Evolutionary conservation across 2,888 invertebrate species (phyloP).

Genomic region (Ferrisia virgata): DNA sequence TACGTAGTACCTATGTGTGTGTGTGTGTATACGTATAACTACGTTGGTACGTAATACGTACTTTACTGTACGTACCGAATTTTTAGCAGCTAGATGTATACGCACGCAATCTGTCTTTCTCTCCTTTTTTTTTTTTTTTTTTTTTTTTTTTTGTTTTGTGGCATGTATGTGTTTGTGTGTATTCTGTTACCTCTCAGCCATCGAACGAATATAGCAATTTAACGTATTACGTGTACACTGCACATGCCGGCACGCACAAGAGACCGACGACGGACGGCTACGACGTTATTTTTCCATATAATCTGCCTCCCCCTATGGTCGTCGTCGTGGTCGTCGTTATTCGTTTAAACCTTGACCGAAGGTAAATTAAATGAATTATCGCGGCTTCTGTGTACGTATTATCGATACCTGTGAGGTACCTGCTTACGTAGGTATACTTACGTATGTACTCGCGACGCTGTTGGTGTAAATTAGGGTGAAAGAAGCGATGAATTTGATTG

Average conservation of each 20-base stretch:
- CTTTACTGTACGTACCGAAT: too few species aligned
- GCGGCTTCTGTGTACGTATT: not conserved
- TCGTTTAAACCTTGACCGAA: not conserved
- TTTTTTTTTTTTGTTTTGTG: too few species aligned
- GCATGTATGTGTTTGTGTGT: too few species aligned
- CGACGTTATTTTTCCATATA: not conserved
- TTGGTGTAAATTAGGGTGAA: too few species aligned
- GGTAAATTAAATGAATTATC: not conserved
- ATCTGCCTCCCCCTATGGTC: not conserved
- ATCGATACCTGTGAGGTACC: not conserved
- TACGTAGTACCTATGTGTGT: not conserved
- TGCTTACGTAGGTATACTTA: not conserved
- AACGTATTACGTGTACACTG: not conserved
- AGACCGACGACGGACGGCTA: not conserved
- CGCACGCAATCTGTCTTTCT: not conserved
- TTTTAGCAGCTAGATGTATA: not conserved
- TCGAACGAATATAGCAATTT: not conserved
- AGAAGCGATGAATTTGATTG: too few species aligned
- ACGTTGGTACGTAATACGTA: too few species aligned
- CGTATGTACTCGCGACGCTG: not conserved
- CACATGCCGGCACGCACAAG: not conserved
- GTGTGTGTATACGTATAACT: not conserved
- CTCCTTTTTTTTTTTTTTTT: not conserved
- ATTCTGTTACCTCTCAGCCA: too few species aligned
- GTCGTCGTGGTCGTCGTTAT: not conserved